phyloP scores from a whole-genome alignment of 2,113 vertebrate genomes.

The Onychostruthus taczanowskii region DNA sequence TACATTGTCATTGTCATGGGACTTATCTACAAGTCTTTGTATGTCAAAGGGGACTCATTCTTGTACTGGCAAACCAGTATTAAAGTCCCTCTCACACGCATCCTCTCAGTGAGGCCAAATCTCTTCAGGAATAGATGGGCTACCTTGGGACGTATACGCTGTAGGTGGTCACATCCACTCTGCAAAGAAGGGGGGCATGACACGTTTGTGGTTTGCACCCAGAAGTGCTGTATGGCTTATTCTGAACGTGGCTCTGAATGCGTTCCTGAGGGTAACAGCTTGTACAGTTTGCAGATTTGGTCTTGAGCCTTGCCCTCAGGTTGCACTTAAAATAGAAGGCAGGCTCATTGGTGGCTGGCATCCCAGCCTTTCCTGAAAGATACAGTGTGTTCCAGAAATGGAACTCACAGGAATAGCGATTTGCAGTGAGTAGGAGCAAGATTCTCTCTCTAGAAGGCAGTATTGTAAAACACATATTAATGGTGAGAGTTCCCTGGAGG shows the following conservation, averaged over 20 bases:
- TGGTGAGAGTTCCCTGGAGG: not conserved
- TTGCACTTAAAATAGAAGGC: constrained; percentile 32
- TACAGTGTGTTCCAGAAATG: not conserved
- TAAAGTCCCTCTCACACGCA: not conserved
- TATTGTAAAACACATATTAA: constrained; percentile 40
- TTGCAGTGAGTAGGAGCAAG: not conserved
- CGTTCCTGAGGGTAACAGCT: not conserved
- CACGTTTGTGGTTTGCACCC: not conserved
- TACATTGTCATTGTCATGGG: not conserved
- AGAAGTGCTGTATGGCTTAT: not conserved
- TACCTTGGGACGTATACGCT: accelerated
- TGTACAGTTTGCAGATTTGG: constrained; percentile 7
- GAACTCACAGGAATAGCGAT: not conserved
- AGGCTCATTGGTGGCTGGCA: not conserved
- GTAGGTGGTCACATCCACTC: not conserved
- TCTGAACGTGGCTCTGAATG: not conserved
- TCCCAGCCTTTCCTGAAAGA: not conserved
- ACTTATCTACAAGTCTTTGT: not conserved
- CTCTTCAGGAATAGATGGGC: not conserved
- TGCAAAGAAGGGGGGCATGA: not conserved
- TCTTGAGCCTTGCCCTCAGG: not conserved
- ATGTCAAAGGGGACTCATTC: not conserved
- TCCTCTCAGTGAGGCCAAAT: not conserved
- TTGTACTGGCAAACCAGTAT: not conserved
- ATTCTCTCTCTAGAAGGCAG: constrained; percentile 57